A percentile compares a stretch with the other conserved stretches of the same genome.
Evolutionary conservation across 2,888 invertebrate genomes (phyloP).

Genomic region (Alitta virens): DNA sequence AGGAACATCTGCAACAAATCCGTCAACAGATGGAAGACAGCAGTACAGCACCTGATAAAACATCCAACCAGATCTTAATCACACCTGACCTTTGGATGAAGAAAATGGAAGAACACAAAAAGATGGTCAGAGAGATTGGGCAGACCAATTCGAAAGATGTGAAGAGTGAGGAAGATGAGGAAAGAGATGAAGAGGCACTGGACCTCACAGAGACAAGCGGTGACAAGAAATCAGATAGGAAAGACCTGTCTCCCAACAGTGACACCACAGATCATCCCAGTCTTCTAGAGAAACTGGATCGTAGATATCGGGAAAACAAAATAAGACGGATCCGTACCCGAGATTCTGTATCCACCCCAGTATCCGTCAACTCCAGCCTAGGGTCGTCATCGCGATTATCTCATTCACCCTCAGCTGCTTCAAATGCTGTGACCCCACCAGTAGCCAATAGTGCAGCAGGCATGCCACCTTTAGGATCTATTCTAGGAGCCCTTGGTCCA

Average conservation of each 20-base stretch:
- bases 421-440: slow-evolving; percentile 5
- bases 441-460: neutral
- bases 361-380: slow-evolving; percentile 11
- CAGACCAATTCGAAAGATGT: neutral
- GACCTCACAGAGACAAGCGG: neutral
- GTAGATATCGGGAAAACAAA: neutral
- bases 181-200: neutral
- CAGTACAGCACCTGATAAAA: neutral
- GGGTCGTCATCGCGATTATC: slow-evolving; percentile 11
- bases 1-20: slow-evolving; percentile 79
- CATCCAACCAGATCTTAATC: slow-evolving; percentile 62
- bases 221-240: neutral
- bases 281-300: neutral
- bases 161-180: neutral
- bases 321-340: neutral
- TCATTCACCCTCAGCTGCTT: neutral
- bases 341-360: slow-evolving; percentile 11
- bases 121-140: neutral
- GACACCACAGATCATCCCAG: neutral
- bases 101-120: neutral
- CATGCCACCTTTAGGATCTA: neutral
- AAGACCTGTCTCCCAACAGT: neutral
- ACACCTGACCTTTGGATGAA: slow-evolving; percentile 82
- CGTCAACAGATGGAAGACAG: slow-evolving; percentile 40
- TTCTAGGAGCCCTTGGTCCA: slow-evolving; percentile 2